Base-by-base conservation (phyloP, 2,888 invertebrate genomes). In the Nomada ruficornis region DNA sequence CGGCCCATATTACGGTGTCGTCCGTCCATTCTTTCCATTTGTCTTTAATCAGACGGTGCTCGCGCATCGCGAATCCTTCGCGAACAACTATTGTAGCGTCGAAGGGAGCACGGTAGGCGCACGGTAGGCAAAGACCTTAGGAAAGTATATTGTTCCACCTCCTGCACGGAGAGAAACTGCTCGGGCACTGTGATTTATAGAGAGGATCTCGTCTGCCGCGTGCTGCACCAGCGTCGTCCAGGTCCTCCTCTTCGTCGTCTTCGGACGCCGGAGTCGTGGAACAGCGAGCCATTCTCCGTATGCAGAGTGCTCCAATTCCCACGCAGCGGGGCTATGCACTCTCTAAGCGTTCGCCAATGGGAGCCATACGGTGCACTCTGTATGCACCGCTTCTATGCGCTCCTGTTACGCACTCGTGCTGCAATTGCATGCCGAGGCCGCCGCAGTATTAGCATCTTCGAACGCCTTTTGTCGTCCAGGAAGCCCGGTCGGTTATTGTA, bases 251-350 rank as follows among this genome's bases (percentile, higher is more conserved):
- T 80, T 80, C 84, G 78, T 81, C 71, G 87, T 87, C 80, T 77
- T 78, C 63, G 72, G 59, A 60, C 77, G 74, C 23, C 73, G 26
- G 72, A 77, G 77, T 65, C 77, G 85, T 69, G 85, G 72, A 71
- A 77, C 87, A 60, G 57, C 78, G 75, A 63, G 70, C 74, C 84
- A 75, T 80, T 87, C 86, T 72, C 87, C 80, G 83, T 84, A 90
- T 86, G 89, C 86, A 84, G 87, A 91, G 88, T 91, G 93, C 90
- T 92, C 92, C 90, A 92, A 90, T 93, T 93, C 92, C 93, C 93
- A 93, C 91, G 92, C 90, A 85, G 74, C 88, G 84, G 82, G 79
- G 81, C 76, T 86, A 77, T 77, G 80, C 84, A 44, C 83, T 86
- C 86, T 80, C 86, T 76, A 72, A 69, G 73, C 81, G 74, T 75